Base-by-base conservation (phyloP, 2,797 vertebrate species). In the Hippoglossus hippoglossus region DNA sequence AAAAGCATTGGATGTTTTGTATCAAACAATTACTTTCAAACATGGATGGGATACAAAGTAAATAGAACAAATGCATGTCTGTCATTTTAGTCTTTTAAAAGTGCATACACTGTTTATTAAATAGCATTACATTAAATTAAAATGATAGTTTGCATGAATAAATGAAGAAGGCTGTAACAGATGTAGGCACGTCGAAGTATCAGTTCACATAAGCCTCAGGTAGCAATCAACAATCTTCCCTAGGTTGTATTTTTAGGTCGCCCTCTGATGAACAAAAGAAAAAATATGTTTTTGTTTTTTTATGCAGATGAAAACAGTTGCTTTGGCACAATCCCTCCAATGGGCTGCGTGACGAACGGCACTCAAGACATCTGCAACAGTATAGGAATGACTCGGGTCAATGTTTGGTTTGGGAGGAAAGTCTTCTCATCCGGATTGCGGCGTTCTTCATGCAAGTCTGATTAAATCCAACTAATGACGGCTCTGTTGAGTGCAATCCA, bases 91-190 rank as follows among this genome's bases (percentile, higher is more conserved):
- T 91, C 75, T 89, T 91, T 89, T 80, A 87, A 93, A 96, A 96
- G 95, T 96, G 95, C 95, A 95, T 94, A 93, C 90, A 93, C 92
- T 87, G 93, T 90, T 94, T 92, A 95, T 96, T 96, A 96, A 95
- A 94, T 94, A 97, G 93, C 93, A 95, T 95, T 94, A 95, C 95
- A 95, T 96, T 96, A 96, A 96, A 96, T 94, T 95, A 95, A 95
- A 93, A 93, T 82, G 83, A 92, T 93, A 95, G 94, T 94, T 95
- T 94, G 94, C 93, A 94, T 92, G 93, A 90, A 91, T 94, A 95
- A 72, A 81, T 84, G 93, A 94, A 87, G 93, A 96, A 96, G 95
- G 95, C 95, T 96, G 95, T 95, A 96, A 96, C 94, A 93, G 93
- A 94, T 92, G 94, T 94, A 97, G 98, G 96, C 97, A 98, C 96